Conservation (phyloP, 2,888 invertebrate species). For the Idaea aversata region DNA sequence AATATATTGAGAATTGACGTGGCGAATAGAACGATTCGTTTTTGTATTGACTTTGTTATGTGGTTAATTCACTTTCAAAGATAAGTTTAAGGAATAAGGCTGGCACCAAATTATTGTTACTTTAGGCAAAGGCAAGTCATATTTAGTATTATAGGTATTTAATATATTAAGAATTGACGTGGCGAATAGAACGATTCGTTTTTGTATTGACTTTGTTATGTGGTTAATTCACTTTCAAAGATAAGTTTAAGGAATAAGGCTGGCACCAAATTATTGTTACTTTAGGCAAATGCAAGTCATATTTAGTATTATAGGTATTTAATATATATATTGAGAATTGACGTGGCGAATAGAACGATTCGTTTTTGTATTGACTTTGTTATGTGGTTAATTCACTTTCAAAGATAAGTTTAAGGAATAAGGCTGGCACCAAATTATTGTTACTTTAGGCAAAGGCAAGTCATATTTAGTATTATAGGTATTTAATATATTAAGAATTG, state of each 20-base stretch:
- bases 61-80: neutral
- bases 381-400: neutral
- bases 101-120: no score
- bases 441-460: no score
- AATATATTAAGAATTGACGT: constrained; percentile 19
- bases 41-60: constrained; percentile 8
- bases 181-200: constrained; percentile 17
- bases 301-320: no score
- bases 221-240: no score
- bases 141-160: no score
- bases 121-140: no score
- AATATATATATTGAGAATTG: constrained; percentile 19
- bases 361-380: constrained; percentile 12
- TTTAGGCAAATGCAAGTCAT: no score
- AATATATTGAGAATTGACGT: constrained; percentile 19
- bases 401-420: no score
- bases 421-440: no score
- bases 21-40: constrained; percentile 17
- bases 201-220: constrained; percentile 9
- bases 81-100: neutral
- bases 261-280: no score
- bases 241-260: no score
- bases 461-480: no score
- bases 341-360: constrained; percentile 14
- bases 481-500: constrained; percentile 6